Percentiles rank a stretch among this genome's conserved stretches.
Evolutionary conservation across 2,888 invertebrate species (phyloP).

Genomic region (Nomada ferruginata): DNA sequence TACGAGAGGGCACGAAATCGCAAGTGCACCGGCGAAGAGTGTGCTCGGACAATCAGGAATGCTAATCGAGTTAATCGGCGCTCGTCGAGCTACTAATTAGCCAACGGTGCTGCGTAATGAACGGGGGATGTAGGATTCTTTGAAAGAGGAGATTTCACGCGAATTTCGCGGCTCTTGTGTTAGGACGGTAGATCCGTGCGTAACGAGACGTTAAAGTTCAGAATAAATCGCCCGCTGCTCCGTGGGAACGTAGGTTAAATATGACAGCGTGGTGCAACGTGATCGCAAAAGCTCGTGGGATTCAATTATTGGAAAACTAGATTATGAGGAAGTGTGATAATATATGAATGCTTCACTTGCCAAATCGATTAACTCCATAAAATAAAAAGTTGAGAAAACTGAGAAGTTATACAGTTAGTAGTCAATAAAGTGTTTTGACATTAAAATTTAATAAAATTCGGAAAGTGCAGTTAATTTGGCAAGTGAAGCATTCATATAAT

Average conservation of each 20-base stretch:
- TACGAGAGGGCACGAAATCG: constrained; percentile 25
- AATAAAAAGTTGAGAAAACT: too few relatives aligned
- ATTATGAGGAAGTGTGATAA: too few relatives aligned
- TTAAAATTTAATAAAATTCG: too few relatives aligned
- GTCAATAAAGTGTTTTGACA: too few relatives aligned
- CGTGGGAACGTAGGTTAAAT: neutral
- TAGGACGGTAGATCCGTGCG: neutral
- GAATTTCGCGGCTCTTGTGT: constrained; percentile 18
- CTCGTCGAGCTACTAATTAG: constrained; percentile 45
- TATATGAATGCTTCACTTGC: too few relatives aligned
- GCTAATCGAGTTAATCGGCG: constrained; percentile 51
- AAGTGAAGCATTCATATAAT: too few relatives aligned
- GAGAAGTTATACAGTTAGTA: too few relatives aligned
- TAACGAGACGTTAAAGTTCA: neutral
- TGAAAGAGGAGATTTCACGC: neutral
- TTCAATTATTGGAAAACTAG: too few relatives aligned
- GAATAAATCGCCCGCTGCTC: constrained; percentile 20
- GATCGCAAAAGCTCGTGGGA: neutral
- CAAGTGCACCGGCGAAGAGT: neutral
- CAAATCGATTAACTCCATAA: too few relatives aligned
- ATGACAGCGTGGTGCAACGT: neutral
- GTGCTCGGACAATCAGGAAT: constrained; percentile 32
- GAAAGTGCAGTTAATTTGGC: too few relatives aligned
- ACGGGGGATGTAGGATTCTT: too few relatives aligned
- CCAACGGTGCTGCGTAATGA: neutral